Evolutionary conservation across 2,797 vertebrate genomes (phyloP), one percentile per base, ranked within the genome.

Genomic region (Lagodon rhomboides): DNA sequence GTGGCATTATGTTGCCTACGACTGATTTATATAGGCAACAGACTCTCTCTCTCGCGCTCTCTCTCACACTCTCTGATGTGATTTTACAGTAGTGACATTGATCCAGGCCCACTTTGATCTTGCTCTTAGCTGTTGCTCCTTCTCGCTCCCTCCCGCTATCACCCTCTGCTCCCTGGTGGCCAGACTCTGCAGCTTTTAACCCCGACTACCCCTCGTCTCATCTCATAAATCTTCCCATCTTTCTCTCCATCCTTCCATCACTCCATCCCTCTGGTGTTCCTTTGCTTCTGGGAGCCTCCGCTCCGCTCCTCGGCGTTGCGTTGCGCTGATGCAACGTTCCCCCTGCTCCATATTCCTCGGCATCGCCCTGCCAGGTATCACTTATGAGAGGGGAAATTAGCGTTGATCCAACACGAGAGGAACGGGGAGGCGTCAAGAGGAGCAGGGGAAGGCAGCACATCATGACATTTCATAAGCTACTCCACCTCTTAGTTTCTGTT

Each of bases 71-170:
- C 84, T 84, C 82, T 89, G 85, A 88, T 90, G 87, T 90, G 90
- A 89, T 90, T 92, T 87, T 92, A 92, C 86, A 87, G 87, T 87
- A 77, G 89, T 86, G 91, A 92, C 93, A 93, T 92, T 92, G 94
- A 94, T 94, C 93, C 87, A 54, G 77, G 84, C 80, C 87, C 84
- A 81, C 90, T 93, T 93, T 94, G 92, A 93, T 93, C 92, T 89
- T 73, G 83, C 89, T 93, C 88, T 92, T 85, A 90, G 88, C 89
- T 90, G 85, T 88, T 89, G 85, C 88, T 85, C 73, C 68, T 60
- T 79, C 83, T 73, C 49, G 3, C 85, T 61, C 85, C 79, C 87
- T 67, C 85, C 77, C 46, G 54, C 86, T 73, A 69, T 79, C 83
- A 68, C 80, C 64, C 74, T 54, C 62, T 43, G n/a, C 87, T 91